These are phyloP conservation scores for Copsychus sechellarum DNA, from an alignment of 2,113 vertebrate species.

Conservation along the genomic window DNA sequence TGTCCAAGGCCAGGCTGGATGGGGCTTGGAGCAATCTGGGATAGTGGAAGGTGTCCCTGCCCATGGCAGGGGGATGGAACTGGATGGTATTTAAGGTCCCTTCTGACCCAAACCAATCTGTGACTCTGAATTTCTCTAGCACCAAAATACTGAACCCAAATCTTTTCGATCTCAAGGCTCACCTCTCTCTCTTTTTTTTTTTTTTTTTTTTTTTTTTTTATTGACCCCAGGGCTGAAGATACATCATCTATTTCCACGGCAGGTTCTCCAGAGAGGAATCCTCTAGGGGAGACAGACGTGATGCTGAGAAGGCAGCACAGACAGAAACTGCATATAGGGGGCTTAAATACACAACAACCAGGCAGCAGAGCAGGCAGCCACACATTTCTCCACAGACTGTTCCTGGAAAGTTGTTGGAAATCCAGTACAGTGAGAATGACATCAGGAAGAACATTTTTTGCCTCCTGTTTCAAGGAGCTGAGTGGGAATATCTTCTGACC, in stretches of 20 bases:
- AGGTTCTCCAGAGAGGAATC: neutral
- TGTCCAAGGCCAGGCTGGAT: fast-evolving
- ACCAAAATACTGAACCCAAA: neutral
- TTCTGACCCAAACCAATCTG: neutral
- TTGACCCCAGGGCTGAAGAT: neutral
- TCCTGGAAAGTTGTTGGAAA: neutral
- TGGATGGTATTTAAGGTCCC: neutral
- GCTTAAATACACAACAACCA: neutral
- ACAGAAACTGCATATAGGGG: fast-evolving
- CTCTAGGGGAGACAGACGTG: neutral
- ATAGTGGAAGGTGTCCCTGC: neutral
- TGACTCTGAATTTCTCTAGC: neutral
- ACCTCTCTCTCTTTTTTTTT: neutral
- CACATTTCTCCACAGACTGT: fast-evolving
- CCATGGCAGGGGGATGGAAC: neutral
- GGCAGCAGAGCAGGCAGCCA: neutral
- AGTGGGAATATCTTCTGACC: neutral
- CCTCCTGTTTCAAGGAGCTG: neutral
- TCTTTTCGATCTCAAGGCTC: neutral
- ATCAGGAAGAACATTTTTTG: fast-evolving
- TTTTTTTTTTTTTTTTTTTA: neutral
- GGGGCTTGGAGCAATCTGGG: fast-evolving
- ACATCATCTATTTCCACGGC: neutral
- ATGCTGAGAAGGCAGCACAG: neutral
- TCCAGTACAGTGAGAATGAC: neutral